These are phyloP conservation scores for Serilophus lunatus DNA, from an alignment of 2,113 vertebrate species.

Conservation along the genomic window DNA sequence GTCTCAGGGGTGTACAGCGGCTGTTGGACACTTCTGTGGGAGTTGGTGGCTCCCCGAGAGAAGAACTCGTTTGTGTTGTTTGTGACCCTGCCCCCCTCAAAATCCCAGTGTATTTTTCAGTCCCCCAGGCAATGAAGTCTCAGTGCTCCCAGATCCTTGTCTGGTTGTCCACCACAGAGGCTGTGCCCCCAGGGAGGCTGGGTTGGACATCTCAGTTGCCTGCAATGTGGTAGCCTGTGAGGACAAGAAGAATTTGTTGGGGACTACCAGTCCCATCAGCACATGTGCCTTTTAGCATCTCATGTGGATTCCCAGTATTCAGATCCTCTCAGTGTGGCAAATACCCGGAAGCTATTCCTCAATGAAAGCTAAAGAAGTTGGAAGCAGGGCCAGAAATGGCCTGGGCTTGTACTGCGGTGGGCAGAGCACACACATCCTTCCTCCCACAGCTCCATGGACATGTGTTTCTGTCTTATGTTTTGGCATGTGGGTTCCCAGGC, in stretches of 20 bases:
- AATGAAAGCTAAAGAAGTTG: neutral
- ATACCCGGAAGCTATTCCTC: neutral
- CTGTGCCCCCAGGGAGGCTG: neutral
- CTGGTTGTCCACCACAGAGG: neutral
- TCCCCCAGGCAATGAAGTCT: neutral
- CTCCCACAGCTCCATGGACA: neutral
- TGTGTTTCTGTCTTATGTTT: fast-evolving
- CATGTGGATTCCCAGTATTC: neutral
- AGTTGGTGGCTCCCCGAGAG: neutral
- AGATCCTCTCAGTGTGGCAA: neutral
- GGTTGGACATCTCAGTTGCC: fast-evolving
- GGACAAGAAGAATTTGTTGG: neutral
- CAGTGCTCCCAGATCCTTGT: fast-evolving
- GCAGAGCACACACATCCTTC: neutral
- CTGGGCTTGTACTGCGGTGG: neutral
- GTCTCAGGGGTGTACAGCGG: neutral
- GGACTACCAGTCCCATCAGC: neutral
- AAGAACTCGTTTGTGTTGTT: neutral
- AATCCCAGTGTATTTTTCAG: neutral
- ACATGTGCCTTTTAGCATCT: neutral
- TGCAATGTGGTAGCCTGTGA: neutral
- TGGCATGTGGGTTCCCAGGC: neutral
- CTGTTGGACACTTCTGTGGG: fast-evolving
- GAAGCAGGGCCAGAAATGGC: fast-evolving
- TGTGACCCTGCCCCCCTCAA: neutral